These are phyloP conservation scores for Temnothorax unifasciatus DNA, from an alignment of 2,888 invertebrate species.

Conservation along the genomic window DNA sequence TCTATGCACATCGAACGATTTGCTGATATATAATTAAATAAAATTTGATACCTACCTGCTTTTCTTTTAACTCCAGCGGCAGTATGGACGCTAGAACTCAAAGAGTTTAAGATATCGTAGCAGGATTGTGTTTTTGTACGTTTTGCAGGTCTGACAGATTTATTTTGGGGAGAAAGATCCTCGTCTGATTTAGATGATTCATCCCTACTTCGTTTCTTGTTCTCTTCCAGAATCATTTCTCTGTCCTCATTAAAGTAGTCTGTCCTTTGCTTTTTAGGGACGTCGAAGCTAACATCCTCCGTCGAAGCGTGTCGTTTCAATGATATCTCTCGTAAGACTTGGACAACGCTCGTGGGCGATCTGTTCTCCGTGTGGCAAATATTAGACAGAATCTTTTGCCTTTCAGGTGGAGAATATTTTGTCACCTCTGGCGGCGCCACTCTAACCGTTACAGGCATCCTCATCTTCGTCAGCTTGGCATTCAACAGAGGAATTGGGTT, in stretches of 20 bases:
- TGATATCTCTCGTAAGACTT: slow-evolving; percentile 81
- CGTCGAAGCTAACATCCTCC: slow-evolving; percentile 81
- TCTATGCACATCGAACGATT: not conserved
- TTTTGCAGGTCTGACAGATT: slow-evolving; percentile 80
- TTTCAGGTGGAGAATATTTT: slow-evolving; percentile 77
- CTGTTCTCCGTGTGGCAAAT: slow-evolving; percentile 63
- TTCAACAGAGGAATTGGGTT: slow-evolving; percentile 81
- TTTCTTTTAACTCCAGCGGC: slow-evolving; percentile 83
- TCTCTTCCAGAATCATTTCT: slow-evolving; percentile 81
- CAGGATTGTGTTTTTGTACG: slow-evolving; percentile 84
- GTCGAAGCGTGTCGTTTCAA: slow-evolving; percentile 84
- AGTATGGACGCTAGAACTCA: slow-evolving; percentile 83
- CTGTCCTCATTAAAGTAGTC: slow-evolving; percentile 77
- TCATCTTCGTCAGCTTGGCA: slow-evolving; percentile 75
- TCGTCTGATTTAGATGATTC: slow-evolving; percentile 82
- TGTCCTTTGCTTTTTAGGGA: slow-evolving; percentile 83
- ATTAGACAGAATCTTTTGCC: slow-evolving; percentile 73
- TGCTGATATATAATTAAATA: not conserved
- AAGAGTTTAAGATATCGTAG: slow-evolving; percentile 83
- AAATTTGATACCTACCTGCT: slow-evolving; percentile 78
- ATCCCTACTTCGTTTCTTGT: slow-evolving; percentile 83
- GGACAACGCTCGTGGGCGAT: slow-evolving; percentile 74
- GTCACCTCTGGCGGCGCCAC: slow-evolving; percentile 81
- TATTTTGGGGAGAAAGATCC: slow-evolving; percentile 79
- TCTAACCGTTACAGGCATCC: slow-evolving; percentile 82